Base-by-base conservation (phyloP, 2,113 vertebrate species). In the Cephalopterus ornatus region DNA sequence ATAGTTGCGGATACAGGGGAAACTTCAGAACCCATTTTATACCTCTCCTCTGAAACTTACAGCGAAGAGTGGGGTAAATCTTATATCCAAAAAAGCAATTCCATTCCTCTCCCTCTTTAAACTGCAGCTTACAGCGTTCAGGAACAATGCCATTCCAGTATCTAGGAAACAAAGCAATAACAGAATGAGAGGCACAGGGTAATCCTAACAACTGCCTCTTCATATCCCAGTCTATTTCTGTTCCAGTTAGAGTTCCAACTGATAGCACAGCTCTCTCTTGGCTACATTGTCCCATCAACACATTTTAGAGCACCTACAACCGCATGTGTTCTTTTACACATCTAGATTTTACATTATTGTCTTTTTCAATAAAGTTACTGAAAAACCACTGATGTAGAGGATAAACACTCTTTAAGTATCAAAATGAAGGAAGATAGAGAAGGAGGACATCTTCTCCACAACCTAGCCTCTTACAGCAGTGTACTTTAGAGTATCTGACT, bases 71-170 rank as follows among this genome's bases (percentile, higher is more conserved):
- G 2, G 99, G 99, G 93, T 99, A 99, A 76, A 99, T 98, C 98
- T 99, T 99, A 92, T 99, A 99, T 24, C 99, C 99, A 73, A 99
- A 99, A 97, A 99, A 99, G 93, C 99, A 99, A 96, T 99, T 99
- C 99, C 99, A 99, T 89, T 99, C 99, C 70, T 99, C 99, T 80
- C 99, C 99, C 72, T 98, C 98, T 92, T 99, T 98, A 92, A 98
- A 98, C 91, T 98, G 98, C 88, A 97, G 97, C 76, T 97, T 98
- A 74, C 99, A 99, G 95, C 98, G 98, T 78, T 99, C 98, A 0
- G 99, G 99, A 56, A 99, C 99, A 49, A 99, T 85, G 12, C 99
- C 98, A 13, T 99, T 99, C 99, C 99, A 99, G 89, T 99, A 99
- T 95, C 99, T 99, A 92, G 66, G 78, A 78, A 58, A 78, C n/a